Percentiles rank a stretch among this genome's conserved stretches.
Evolutionary conservation across 1,140 invertebrate genomes (phyloP).

Genomic region (Neodiprion pinetum): DNA sequence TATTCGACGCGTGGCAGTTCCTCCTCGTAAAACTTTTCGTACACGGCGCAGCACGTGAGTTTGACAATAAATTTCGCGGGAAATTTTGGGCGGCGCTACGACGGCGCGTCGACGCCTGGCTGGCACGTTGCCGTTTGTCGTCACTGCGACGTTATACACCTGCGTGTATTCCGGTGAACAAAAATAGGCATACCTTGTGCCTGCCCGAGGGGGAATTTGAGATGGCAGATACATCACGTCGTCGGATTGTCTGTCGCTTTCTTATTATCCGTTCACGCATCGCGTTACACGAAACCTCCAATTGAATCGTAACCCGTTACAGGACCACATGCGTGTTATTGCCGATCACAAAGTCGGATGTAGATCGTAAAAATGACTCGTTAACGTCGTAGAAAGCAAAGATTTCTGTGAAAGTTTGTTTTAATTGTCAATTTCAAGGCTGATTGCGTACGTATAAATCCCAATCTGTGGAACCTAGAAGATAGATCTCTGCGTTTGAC

Average conservation of each 20-base stretch:
- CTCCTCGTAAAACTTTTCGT: no score
- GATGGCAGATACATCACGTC: no score
- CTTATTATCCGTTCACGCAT: no score
- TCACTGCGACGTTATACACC: no score
- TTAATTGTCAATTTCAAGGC: background rate
- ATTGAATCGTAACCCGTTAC: background rate
- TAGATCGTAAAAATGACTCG: no score
- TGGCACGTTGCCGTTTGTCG: slow-evolving; percentile 19
- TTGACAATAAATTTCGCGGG: slow-evolving; percentile 50
- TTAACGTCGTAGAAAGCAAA: background rate
- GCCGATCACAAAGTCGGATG: no score
- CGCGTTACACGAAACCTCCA: background rate
- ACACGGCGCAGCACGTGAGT: slow-evolving; percentile 45
- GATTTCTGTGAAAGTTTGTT: background rate
- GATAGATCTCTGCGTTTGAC: background rate
- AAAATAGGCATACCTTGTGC: background rate
- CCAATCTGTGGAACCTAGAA: background rate
- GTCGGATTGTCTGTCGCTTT: no score
- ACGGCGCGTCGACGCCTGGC: slow-evolving; percentile 24
- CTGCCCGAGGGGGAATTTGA: no score
- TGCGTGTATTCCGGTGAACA: background rate
- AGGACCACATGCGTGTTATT: no score
- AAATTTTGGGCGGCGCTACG: slow-evolving; percentile 44
- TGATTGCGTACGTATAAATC: background rate
- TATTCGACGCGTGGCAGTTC: no score